Evolutionary conservation across 1,140 invertebrate species (phyloP), one percentile per base, ranked within the genome.

Genomic region (Pseudobourletiella spinata): DNA sequence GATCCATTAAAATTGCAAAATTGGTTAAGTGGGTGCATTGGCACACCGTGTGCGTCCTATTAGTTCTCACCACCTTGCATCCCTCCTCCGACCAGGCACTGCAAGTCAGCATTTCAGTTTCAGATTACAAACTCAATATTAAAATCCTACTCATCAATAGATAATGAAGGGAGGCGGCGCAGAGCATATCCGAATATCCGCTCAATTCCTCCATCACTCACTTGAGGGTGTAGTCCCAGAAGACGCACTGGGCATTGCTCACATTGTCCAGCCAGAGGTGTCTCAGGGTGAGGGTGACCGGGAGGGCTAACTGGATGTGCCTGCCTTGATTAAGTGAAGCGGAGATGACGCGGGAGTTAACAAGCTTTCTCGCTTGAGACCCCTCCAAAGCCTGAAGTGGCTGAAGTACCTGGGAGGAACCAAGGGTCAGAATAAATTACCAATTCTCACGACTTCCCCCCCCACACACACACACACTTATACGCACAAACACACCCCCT

Each of bases 1-100:
- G 84, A 74, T 92, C 89, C 91, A 95, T 95, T 3, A 96, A 78
- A 44, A 95, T 84, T 22, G 94, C 95, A 78, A 98, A 98, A 79
- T 96, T 96, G 15, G 94, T 98, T n/a, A 98, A 78, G 76, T 98
- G 95, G 71, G 91, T 85, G 76, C 95, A 98, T 61, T 86, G 82
- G 77, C 95, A 98, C 2, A 86, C 80, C 0, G 94, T 95, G 74
- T 96, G 92, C 0, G 89, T 89, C 1, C 77, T 71, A 77, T 97
- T 97, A 22, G 86, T 88, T 57, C 80, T 79, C 54, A 86, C 82
- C 30, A 95, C 81, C 48, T 82, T 79, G 72, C 95, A 98, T 4
- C 95, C 95, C 76, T 92, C 87, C 62, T 86, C 82, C 0, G 90
- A 93, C 95, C 95, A 98, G 30, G 83, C 81, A 71, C 89, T 93